A percentile compares a stretch with the other conserved stretches of the same genome.
These are phyloP conservation scores for Oreohelix idahoensis DNA, from an alignment of 1,140 invertebrate species.

Conservation along the genomic window DNA sequence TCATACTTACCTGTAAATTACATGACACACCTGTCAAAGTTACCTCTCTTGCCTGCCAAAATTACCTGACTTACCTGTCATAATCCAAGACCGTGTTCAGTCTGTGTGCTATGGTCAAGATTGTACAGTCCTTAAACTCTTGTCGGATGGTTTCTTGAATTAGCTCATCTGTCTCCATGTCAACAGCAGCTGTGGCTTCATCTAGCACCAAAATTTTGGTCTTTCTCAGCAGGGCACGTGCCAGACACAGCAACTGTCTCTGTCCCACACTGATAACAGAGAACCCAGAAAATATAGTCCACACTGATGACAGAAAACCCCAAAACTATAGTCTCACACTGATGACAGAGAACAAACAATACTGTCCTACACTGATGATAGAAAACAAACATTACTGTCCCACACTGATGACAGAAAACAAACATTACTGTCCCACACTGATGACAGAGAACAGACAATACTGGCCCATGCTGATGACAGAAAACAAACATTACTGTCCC, in stretches of 20 bases:
- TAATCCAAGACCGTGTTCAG: constrained; percentile 83
- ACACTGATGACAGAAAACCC: no score
- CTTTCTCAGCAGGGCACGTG: constrained; percentile 24
- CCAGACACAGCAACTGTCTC: constrained; percentile 38
- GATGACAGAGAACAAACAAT: not conserved
- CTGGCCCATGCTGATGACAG: no score
- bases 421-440: no score
- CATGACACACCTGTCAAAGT: not conserved
- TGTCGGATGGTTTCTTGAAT: constrained; percentile 83
- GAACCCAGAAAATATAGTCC: no score
- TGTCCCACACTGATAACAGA: constrained; percentile 27
- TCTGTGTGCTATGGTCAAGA: constrained; percentile 80
- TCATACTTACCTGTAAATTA: not conserved
- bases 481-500: no score
- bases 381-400: no score
- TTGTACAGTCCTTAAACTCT: constrained; percentile 83
- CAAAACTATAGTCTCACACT: no score
- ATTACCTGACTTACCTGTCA: constrained; percentile 67
- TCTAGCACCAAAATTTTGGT: constrained; percentile 35
- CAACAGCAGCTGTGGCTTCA: constrained; percentile 37
- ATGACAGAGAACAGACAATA: no score
- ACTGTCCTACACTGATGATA: no score
- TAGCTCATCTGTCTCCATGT: constrained; percentile 40
- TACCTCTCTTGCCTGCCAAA: not conserved
- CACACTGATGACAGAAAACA: no score